Base-by-base conservation (phyloP, 2,888 invertebrate genomes). In the Nomada fabriciana region DNA sequence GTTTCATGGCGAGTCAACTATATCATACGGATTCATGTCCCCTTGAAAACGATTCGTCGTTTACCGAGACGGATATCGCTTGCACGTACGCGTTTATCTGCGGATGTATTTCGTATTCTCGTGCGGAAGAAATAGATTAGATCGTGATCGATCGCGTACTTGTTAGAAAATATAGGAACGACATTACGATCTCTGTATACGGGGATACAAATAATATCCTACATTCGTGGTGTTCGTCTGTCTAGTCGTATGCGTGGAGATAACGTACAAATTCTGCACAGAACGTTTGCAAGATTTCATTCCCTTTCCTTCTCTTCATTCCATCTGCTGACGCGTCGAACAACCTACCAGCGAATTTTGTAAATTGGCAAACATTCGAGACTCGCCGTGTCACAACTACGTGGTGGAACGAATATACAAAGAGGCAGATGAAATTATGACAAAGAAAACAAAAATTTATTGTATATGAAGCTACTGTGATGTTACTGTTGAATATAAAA, bases 391-490 rank as follows among this genome's bases (percentile, higher is more conserved):
- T 87, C 88, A 86, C 86, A 87, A 88, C 90, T 85, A 85, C 89
- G 89, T 90, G 89, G 83, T 87, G 60, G 36, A 89, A 91, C 88
- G 86, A 90, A 90, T 85, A 47, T 47, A 47, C 15, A 83, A 82
- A 80, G 82, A 80, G 70, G 80, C 82, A 83, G 80, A 90, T 86
- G 84, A 89, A 88, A 90, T 90, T 91, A 90, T 90, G 86, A 90
- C 82, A 71, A 67, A 43, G 43, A 55, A 75, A 52, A 71, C 85
- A 78, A 88, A 89, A 89, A 90, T 91, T 91, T 93, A 92, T 92
- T 93, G 92, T 93, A 93, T 92, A 93, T 93, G 91, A 93, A 93
- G 92, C 93, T 92, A 92, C 93, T 93, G 93, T 93, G 93, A 93
- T 93, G 93, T 93, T 93, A 92, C 92, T 92, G 93, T 93, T 93